These are phyloP conservation scores for Marasmarcha lunaedactyla DNA, from an alignment of 2,888 invertebrate genomes.

Conservation along the genomic window DNA sequence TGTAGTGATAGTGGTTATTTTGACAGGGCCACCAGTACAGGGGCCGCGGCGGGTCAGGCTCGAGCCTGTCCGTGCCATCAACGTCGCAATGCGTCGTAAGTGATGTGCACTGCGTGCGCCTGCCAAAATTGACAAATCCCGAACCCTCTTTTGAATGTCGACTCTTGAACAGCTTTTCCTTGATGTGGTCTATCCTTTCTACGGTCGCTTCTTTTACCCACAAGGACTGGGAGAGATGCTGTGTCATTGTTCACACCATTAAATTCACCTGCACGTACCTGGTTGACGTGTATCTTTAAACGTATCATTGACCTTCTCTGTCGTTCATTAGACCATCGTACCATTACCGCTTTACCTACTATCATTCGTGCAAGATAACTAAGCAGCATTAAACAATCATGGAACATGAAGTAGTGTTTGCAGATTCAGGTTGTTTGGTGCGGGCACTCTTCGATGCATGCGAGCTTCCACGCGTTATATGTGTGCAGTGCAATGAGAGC, in stretches of 20 bases:
- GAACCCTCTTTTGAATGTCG: conserved; percentile 29
- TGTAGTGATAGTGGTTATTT: conserved; percentile 46
- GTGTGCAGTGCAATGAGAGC: not conserved
- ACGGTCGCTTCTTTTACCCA: conserved; percentile 47
- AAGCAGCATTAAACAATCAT: conserved; percentile 28
- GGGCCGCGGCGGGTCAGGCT: conserved; percentile 79
- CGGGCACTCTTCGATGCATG: conserved; percentile 36
- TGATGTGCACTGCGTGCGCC: conserved; percentile 45
- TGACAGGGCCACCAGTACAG: conserved; percentile 74
- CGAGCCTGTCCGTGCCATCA: conserved; percentile 87
- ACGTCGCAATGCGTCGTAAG: conserved; percentile 78
- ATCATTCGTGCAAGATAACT: conserved; percentile 25
- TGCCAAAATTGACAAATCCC: conserved; percentile 39
- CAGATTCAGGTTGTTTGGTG: conserved; percentile 27
- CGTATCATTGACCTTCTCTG: conserved; percentile 24
- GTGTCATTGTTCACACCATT: conserved; percentile 42
- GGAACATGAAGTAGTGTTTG: conserved; percentile 44
- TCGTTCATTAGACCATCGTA: conserved; percentile 44
- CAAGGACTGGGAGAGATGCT: conserved; percentile 48
- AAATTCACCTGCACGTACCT: conserved; percentile 54
- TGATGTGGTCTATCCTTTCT: conserved; percentile 49
- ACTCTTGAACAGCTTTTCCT: conserved; percentile 38
- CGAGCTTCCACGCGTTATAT: conserved; percentile 24
- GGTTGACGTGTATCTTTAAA: conserved; percentile 34
- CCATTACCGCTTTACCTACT: conserved; percentile 35